Conservation (phyloP, 2,113 vertebrate genomes). For the Electrona antarctica region DNA sequence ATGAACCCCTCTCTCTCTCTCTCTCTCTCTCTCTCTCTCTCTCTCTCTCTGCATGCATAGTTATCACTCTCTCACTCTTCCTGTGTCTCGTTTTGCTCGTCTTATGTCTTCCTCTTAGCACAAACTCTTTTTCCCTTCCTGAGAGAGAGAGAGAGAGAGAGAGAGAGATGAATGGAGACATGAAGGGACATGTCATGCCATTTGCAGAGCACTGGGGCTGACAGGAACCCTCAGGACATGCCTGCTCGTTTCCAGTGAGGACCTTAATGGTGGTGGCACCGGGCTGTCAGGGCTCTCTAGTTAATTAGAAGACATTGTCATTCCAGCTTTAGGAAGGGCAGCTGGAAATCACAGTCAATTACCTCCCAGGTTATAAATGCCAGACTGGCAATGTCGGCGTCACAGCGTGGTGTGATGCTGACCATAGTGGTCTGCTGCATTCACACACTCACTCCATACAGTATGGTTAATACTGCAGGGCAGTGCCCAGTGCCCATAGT, state of each 20-base stretch:
- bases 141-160: constrained; percentile 24
- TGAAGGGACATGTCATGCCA: constrained; percentile 68
- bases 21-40: not conserved
- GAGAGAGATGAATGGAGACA: constrained; percentile 67
- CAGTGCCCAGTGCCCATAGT: not conserved
- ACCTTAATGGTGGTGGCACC: constrained; percentile 76
- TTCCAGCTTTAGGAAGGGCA: constrained; percentile 62
- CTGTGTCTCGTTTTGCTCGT: constrained; percentile 18
- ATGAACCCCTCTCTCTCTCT: constrained; percentile 47
- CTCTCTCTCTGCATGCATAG: not conserved
- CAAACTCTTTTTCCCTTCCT: constrained; percentile 45
- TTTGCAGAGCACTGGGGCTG: constrained; percentile 64
- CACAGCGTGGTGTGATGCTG: constrained; percentile 52
- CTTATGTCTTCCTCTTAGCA: constrained; percentile 55
- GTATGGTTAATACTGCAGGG: not conserved
- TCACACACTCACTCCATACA: not conserved
- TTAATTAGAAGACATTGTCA: constrained; percentile 75
- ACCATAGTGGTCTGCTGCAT: not conserved
- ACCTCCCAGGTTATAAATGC: constrained; percentile 63
- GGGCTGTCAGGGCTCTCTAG: constrained; percentile 72
- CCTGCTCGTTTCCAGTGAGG: constrained; percentile 72
- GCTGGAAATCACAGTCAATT: constrained; percentile 72
- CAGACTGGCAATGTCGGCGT: constrained; percentile 60
- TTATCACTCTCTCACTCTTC: constrained; percentile 22
- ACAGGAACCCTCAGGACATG: constrained; percentile 75